Base-by-base conservation (phyloP, 2,888 invertebrate species). In the Tortrix viridana region DNA sequence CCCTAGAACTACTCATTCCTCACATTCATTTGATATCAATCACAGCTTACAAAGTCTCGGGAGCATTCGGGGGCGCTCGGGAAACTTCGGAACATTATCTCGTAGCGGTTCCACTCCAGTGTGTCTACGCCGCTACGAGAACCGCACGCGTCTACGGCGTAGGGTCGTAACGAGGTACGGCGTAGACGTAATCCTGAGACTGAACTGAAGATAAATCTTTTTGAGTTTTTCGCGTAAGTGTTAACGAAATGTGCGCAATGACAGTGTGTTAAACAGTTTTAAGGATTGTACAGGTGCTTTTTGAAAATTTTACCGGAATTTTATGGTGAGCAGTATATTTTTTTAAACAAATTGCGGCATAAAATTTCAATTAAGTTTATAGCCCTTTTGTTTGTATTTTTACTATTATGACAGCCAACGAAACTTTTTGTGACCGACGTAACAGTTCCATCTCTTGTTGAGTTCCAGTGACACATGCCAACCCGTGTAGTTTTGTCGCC, bases 21-120 rank as follows among this genome's bases (percentile, higher is more conserved):
- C 85, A 89, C 89, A 90, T 91, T 89, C 89, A 90, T 92, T 91
- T 90, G 84, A 89, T 90, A 90, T 92, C 91, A 91, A 92, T 92
- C 91, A 90, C 89, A 76, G 85, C 85, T 86, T 85, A 86, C 82
- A 80, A 77, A 81, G 79, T 80, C 79, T 88, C 87, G 88, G 84
- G 64, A 56, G 66, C 60, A 68, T 65, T 89, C 91, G 91, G 86
- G 60, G 38, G 63, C 48, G 64, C 61, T 90, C 91, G 90, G 84
- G 58, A 57, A 71, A 71, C 69, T 74, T 88, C 89, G 89, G 80
- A 67, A 74, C 71, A 70, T 71, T 75, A 75, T 77, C 79, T 81
- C 84, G 84, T 81, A 81, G 80, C 81, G 67, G 72, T 69, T 74
- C 74, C 79, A 82, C 82, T 77, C 71, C 89, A 91, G 91, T 90